Evolutionary conservation across 2,797 vertebrate genomes (phyloP).

Genomic region (Peromyscus attwateri): DNA sequence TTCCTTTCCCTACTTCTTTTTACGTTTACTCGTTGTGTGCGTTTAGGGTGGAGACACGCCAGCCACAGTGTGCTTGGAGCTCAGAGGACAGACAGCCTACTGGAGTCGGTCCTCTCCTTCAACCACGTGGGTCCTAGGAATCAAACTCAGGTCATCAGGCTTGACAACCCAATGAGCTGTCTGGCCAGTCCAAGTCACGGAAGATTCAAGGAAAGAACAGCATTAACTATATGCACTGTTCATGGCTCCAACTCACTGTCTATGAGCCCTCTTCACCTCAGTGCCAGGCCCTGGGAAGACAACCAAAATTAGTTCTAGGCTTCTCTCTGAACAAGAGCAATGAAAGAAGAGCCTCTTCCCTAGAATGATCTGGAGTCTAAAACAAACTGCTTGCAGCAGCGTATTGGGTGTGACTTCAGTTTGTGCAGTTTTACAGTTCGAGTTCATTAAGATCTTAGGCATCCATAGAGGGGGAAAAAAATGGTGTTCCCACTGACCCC

Average conservation of each 20-base stretch:
- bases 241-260: not conserved
- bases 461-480: not conserved
- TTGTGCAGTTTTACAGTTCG: not conserved
- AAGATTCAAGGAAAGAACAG: not conserved
- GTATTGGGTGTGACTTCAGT: not conserved
- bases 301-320: conserved; percentile 28
- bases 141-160: not conserved
- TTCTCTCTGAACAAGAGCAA: not conserved
- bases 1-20: not conserved
- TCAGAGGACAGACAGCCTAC: not conserved
- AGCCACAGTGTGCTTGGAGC: too few species aligned
- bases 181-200: not conserved
- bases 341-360: not conserved
- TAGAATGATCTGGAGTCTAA: not conserved
- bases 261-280: not conserved
- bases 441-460: not conserved
- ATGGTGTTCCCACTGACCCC: not conserved
- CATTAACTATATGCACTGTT: not conserved
- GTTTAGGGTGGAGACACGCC: too few species aligned
- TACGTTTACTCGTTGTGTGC: not conserved
- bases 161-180: not conserved
- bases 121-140: not conserved
- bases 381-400: not conserved
- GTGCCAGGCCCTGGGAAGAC: not conserved
- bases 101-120: not conserved